phyloP scores from a whole-genome alignment of 2,113 vertebrate species.

The Choloepus hoffmanni region DNA sequence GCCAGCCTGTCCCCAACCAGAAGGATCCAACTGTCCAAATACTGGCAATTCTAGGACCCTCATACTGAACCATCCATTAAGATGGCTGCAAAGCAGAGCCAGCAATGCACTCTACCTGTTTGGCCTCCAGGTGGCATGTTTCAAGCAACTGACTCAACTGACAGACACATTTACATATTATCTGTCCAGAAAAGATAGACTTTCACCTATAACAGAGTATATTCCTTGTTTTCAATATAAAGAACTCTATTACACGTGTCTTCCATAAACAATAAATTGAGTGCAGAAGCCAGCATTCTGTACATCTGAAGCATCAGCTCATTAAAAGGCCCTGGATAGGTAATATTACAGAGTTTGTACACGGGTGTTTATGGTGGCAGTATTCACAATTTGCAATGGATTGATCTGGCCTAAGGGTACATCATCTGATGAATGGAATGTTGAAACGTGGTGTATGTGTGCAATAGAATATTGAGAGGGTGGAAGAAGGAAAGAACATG shows the following conservation, averaged over 20 bases:
- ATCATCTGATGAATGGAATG: no score
- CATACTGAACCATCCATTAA: accelerated
- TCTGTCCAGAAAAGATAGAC: background rate
- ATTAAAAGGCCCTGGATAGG: no score
- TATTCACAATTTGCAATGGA: no score
- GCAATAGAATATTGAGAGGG: no score
- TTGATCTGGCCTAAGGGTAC: no score
- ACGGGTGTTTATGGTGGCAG: no score
- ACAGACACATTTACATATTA: accelerated
- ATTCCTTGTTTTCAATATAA: background rate
- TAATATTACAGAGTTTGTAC: no score
- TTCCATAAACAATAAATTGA: background rate
- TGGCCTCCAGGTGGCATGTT: background rate
- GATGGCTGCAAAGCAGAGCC: background rate
- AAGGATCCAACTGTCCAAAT: background rate
- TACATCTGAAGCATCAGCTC: background rate
- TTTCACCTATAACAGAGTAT: background rate
- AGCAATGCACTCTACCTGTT: accelerated
- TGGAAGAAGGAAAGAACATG: no score
- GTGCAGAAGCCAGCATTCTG: background rate
- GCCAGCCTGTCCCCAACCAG: background rate
- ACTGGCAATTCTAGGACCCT: accelerated
- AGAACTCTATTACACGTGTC: background rate
- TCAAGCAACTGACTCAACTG: background rate
- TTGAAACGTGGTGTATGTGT: no score